Evolutionary conservation across 92 coral and sea anemone genomes (phyloP), one percentile per base, ranked within the genome.

Genomic region (Siderastrea siderea): DNA sequence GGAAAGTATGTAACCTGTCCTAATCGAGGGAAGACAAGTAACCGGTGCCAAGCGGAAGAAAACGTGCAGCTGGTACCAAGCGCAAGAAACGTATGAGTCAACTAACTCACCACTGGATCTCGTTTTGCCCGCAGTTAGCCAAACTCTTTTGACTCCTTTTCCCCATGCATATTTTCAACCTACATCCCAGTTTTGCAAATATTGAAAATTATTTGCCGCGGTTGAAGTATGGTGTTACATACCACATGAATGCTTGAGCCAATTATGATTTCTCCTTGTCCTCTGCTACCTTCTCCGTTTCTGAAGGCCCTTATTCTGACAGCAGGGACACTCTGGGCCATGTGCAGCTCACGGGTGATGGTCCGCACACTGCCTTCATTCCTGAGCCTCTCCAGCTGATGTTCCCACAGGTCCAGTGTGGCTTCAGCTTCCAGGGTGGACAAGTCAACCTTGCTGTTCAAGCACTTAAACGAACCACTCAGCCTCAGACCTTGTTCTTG

Each of bases 341-440:
- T 95, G 86, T 88, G 96, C 68, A 96, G 92, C 54, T 96, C 96
- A 68, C 94, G 95, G 45, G 97, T 93, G 47, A 96, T 95, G n/a
- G 96, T 86, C 71, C 99, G 95, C 13, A 91, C 94, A 68, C 94
- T 96, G 68, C 93, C 91, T 54, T 95, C 96, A 77, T 92, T 95
- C 9, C 96, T 95, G 54, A 95, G 94, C 86, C 99, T 92, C 73
- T 75, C 90, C 84, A 96, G 89, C 87, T 96, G 98, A 77, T 95
- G 93, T 72, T 95, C 99, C 99, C 99, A 96, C 90, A 96, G 78
- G 79, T 92, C 98, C 61, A 96, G 60, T 2, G 99, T 96, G 60
- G 99, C 96, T 58, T 96, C 98, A 47, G 99, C 99, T 76, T 96
- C 99, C 46, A 91, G 93, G n/a, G 93, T 95, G 51, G 98, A 91